A percentile compares a stretch with the other conserved stretches of the same genome.
phyloP scores from a whole-genome alignment of 2,888 invertebrate genomes.

The Epirrita christyi region DNA sequence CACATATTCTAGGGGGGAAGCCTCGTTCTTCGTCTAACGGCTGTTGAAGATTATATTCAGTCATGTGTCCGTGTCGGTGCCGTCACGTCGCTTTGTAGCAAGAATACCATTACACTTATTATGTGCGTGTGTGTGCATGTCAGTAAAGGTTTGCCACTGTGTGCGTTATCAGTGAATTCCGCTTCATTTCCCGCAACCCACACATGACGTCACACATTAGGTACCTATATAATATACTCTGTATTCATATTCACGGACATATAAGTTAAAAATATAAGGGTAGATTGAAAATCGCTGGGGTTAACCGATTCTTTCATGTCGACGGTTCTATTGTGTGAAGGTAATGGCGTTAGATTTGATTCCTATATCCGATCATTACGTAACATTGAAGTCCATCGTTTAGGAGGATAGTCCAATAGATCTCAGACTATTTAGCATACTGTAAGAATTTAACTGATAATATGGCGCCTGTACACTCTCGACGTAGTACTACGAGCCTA shows the following conservation, averaged over 20 bases:
- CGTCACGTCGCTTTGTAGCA: conserved; percentile 1
- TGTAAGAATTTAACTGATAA: too few species aligned
- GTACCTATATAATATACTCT: conserved; percentile 27
- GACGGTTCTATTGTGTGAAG: conserved; percentile 9
- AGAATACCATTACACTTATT: conserved; percentile 8
- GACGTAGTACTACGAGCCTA: too few species aligned
- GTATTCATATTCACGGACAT: conserved; percentile 24
- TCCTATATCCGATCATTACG: conserved; percentile 4
- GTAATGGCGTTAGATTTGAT: conserved; percentile 11
- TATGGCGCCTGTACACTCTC: too few species aligned
- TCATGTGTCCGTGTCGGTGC: too few species aligned
- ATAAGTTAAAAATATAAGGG: conserved; percentile 31
- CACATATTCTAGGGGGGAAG: too few species aligned
- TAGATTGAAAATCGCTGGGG: conserved; percentile 18
- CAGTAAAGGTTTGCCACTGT: conserved; percentile 51
- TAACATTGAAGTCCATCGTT: too few species aligned
- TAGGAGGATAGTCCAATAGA: too few species aligned
- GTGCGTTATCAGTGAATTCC: conserved; percentile 84
- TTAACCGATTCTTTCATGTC: conserved; percentile 25
- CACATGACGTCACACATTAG: conserved; percentile 72
- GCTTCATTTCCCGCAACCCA: conserved; percentile 82
- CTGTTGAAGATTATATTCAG: too few species aligned
- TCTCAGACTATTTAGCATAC: too few species aligned
- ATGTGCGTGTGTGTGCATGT: conserved; percentile 33
- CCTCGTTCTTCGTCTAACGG: too few species aligned